These are phyloP conservation scores for Oligia strigilis DNA, from an alignment of 2,888 invertebrate genomes.

Conservation along the genomic window DNA sequence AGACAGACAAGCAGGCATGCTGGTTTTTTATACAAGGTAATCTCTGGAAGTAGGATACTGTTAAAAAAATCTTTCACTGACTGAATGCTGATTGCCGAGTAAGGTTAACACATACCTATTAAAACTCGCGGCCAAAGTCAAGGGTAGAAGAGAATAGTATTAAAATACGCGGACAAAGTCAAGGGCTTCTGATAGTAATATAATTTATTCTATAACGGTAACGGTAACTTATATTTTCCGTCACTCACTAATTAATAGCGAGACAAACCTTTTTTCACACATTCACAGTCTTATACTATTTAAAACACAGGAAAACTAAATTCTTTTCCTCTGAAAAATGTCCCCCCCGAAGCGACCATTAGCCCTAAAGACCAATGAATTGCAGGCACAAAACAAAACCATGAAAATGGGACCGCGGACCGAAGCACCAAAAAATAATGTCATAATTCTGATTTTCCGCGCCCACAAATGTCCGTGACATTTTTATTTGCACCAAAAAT, in stretches of 20 bases:
- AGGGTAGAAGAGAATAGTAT: too few relatives aligned
- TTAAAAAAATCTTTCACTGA: too few relatives aligned
- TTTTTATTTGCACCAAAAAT: constrained; percentile 31
- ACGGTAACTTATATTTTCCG: neutral
- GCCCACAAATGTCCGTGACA: constrained; percentile 31
- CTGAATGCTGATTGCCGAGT: too few relatives aligned
- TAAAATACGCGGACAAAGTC: too few relatives aligned
- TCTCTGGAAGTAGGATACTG: too few relatives aligned
- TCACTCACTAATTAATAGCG: neutral
- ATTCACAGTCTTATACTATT: neutral
- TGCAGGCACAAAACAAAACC: constrained; percentile 12
- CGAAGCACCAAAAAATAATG: constrained; percentile 20
- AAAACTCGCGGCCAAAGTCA: too few relatives aligned
- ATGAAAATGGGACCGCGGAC: neutral
- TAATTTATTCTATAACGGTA: too few relatives aligned
- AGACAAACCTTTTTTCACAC: neutral
- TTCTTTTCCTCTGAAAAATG: neutral
- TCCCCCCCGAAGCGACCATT: neutral
- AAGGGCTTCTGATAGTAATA: too few relatives aligned
- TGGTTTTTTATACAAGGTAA: too few relatives aligned
- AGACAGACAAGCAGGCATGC: too few relatives aligned
- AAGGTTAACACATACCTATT: too few relatives aligned
- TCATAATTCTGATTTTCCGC: neutral
- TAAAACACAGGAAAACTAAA: neutral
- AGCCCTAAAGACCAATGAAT: constrained; percentile 11